A percentile compares a stretch with the other conserved stretches of the same genome.
phyloP scores from a whole-genome alignment of 2,113 vertebrate genomes.

The Zosterops borbonicus region DNA sequence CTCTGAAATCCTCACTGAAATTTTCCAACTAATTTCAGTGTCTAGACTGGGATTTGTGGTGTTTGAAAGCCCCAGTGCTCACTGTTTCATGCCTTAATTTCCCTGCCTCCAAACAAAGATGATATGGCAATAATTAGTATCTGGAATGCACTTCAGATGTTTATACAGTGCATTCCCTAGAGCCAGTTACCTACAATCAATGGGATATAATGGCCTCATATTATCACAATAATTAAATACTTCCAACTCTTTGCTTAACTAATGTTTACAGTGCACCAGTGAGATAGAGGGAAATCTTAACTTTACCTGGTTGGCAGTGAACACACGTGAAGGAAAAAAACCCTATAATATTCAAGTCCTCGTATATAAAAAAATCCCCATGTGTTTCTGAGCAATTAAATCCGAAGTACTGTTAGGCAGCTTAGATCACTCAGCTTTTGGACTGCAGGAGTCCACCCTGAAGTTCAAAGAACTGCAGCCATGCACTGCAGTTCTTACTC shows the following conservation, averaged over 20 bases:
- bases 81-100: not conserved
- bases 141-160: constrained; percentile 22
- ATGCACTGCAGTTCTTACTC: not conserved
- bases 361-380: not conserved
- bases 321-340: not conserved
- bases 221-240: constrained; percentile 62
- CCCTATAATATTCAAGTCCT: not conserved
- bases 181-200: constrained; percentile 57
- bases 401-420: not conserved
- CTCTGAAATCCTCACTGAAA: not conserved
- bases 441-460: not conserved
- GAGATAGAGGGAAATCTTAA: not conserved
- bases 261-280: not conserved
- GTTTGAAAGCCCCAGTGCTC: not conserved
- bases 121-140: constrained; percentile 22
- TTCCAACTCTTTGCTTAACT: constrained; percentile 30
- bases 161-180: constrained; percentile 12
- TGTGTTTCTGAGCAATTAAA: not conserved
- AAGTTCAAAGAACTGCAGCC: not conserved
- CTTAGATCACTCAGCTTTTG: not conserved
- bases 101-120: not conserved
- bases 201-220: constrained; percentile 48
- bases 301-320: not conserved
- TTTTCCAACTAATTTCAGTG: not conserved
- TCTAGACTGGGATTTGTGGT: not conserved